A percentile compares a stretch with the other conserved stretches of the same genome.
Conservation (phyloP, 2,797 vertebrate species). For the Sciurus vulgaris region DNA sequence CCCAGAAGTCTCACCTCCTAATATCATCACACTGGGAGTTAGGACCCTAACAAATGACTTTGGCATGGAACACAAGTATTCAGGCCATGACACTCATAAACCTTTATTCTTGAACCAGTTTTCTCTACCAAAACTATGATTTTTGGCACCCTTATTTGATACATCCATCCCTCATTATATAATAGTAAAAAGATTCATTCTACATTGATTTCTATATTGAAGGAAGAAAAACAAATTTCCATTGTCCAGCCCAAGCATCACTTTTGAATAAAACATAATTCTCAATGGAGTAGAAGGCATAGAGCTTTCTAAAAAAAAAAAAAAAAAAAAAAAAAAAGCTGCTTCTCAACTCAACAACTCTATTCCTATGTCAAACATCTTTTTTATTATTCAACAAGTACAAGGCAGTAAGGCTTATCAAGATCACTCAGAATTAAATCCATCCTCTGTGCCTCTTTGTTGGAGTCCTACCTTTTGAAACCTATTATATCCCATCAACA, state of each 20-base stretch:
- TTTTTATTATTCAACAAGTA: constrained; percentile 31
- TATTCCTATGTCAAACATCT: neutral
- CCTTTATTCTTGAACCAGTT: neutral
- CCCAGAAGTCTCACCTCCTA: neutral
- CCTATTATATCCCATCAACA: neutral
- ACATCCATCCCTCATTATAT: neutral
- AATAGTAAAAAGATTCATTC: neutral
- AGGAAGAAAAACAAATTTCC: constrained; percentile 47
- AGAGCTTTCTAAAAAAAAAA: neutral
- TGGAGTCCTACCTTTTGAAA: constrained; percentile 4
- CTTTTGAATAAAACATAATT: neutral
- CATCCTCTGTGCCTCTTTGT: neutral
- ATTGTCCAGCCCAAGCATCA: neutral
- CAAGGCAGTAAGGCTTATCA: neutral
- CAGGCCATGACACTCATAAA: neutral
- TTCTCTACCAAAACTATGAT: neutral
- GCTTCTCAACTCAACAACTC: neutral
- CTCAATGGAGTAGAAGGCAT: neutral
- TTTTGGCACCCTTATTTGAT: neutral
- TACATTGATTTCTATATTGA: neutral
- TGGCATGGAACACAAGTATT: neutral
- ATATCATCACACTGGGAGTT: neutral
- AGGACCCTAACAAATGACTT: neutral
- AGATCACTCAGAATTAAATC: neutral
- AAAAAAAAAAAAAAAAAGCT: neutral